Evolutionary conservation across 2,888 invertebrate genomes (phyloP), one percentile per base, ranked within the genome.

Genomic region (Drosophila emarginata): DNA sequence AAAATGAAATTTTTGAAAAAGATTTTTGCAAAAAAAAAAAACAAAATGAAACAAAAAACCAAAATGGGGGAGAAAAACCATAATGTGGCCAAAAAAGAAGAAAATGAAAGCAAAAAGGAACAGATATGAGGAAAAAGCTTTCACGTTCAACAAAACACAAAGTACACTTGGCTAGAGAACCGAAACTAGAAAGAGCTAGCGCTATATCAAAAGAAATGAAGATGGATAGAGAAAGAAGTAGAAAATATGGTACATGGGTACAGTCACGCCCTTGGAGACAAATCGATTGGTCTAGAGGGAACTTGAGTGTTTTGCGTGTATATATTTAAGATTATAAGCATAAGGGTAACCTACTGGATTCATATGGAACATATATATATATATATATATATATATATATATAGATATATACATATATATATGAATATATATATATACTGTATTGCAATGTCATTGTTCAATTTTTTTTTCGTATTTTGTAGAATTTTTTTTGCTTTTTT

Each of bases 1-100:
- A 64, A 70, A 71, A 71, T 73, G 37, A 59, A 64, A 64, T 75
- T 75, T 71, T 66, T 58, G 4, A 61, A 59, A 65, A 61, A 72
- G 68, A 58, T 67, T 78, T 68, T 40, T 59, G 56, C 58, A 58
- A 73, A 56, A 52, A 78, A 63, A 78, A 80, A 79, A 77, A 80
- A 65, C 52, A 52, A 58, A 58, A 67, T 11, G 11, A 45, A 18
- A 21, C 76, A 80, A 76, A 4, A 9, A 7, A 50, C 45, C 45
- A 45, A 45, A 45, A 50, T 26, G 9, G 18, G 56, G 32, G 61
- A 51, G 18, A 28, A 15, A 53, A 69, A 15, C 59, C 21, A 71
- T 67, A 76, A 72, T 59, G 67, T 76, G 73, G 76, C 76, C 76
- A 76, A 76, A 76, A 61, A 39, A 36, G 14, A 64, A 63, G 15